phyloP scores from a whole-genome alignment of 1,140 invertebrate genomes.

The Drosophila bocki region DNA sequence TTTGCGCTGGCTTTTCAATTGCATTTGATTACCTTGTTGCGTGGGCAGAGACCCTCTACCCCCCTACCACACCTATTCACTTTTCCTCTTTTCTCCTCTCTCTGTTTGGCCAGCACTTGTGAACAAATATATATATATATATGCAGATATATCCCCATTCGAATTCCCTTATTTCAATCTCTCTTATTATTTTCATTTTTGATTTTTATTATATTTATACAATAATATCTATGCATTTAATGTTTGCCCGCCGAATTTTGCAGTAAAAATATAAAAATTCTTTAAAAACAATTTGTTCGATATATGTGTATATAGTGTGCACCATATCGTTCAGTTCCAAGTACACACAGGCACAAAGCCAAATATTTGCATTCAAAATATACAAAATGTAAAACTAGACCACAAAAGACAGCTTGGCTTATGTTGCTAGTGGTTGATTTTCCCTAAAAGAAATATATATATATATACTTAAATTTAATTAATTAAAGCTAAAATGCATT shows the following conservation, averaged over 20 bases:
- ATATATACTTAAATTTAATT: too few species aligned
- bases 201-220: conserved; percentile 30
- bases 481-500: too few species aligned
- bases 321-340: conserved; percentile 7
- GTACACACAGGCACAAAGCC: conserved; percentile 12
- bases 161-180: conserved; percentile 43
- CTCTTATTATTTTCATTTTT: conserved; percentile 43
- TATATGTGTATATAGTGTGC: neutral
- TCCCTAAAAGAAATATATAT: too few species aligned
- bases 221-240: conserved; percentile 17
- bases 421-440: neutral
- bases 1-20: conserved; percentile 78
- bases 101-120: conserved; percentile 69
- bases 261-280: conserved; percentile 12
- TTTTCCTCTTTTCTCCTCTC: conserved; percentile 15
- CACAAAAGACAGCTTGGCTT: neutral
- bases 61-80: neutral
- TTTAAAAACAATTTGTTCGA: conserved; percentile 32
- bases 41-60: conserved; percentile 37
- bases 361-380: conserved; percentile 52
- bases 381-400: conserved; percentile 12
- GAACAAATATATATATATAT: conserved; percentile 50
- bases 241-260: conserved; percentile 17
- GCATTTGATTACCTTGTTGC: conserved; percentile 83
- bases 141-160: conserved; percentile 33